Evolutionary conservation across 2,888 invertebrate species (phyloP).

Genomic region (Capitulum mitella): DNA sequence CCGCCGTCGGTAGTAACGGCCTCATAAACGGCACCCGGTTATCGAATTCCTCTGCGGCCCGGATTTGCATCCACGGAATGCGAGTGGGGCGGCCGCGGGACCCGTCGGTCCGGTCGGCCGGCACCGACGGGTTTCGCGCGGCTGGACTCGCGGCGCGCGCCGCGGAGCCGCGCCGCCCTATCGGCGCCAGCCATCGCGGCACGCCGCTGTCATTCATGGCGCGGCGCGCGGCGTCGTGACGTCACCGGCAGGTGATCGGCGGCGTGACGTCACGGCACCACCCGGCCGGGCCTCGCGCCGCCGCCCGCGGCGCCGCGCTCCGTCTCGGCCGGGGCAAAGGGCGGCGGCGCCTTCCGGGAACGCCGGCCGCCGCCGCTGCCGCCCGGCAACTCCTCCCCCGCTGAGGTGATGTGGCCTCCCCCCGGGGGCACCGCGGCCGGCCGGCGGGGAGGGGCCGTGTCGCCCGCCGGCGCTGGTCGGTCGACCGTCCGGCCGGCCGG

Average conservation of each 20-base stretch:
- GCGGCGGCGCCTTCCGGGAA: slow-evolving; percentile 2
- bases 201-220: not conserved
- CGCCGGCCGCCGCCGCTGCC: not conserved
- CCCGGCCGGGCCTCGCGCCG: not conserved
- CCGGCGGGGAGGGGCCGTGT: not conserved
- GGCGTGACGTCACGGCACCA: not conserved
- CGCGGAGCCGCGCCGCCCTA: not conserved
- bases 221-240: not conserved
- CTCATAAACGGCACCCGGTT: not conserved
- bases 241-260: too few species aligned
- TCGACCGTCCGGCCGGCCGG: not conserved
- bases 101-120: not conserved
- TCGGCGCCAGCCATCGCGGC: slow-evolving; percentile 3
- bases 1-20: not conserved
- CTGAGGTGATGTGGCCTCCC: not conserved
- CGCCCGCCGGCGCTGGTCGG: not conserved
- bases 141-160: not conserved
- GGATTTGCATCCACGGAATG: slow-evolving; percentile 17
- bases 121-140: not conserved
- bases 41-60: not conserved
- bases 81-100: not conserved
- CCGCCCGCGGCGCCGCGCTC: not conserved
- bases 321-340: slow-evolving; percentile 12
- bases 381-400: not conserved
- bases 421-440: not conserved